These are phyloP conservation scores for Rhadina sibilatrix DNA, from an alignment of 2,113 vertebrate genomes.

Conservation along the genomic window DNA sequence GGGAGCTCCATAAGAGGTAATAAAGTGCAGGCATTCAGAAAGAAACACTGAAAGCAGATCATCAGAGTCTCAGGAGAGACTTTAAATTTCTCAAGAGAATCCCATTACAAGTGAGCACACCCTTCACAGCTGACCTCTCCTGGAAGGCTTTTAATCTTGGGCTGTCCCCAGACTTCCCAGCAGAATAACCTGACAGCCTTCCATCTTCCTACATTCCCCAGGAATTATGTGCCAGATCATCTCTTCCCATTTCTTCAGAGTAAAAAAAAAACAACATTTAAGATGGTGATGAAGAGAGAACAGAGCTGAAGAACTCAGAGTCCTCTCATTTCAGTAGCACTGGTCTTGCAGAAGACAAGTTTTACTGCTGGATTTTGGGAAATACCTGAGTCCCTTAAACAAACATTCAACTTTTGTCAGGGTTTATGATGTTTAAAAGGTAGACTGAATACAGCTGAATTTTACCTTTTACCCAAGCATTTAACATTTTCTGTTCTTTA, in stretches of 20 bases:
- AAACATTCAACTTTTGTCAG: not conserved
- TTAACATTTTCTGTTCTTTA: not conserved
- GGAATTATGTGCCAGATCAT: not conserved
- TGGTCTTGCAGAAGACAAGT: not conserved
- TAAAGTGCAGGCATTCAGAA: not conserved
- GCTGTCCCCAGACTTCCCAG: not conserved
- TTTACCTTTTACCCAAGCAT: not conserved
- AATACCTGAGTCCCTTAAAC: not conserved
- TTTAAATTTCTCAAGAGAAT: not conserved
- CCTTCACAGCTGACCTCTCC: not conserved
- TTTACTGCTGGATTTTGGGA: not conserved
- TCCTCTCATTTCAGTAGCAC: not conserved
- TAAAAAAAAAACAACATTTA: not conserved
- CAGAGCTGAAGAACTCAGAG: not conserved
- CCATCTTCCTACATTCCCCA: not conserved
- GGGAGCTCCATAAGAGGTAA: slow-evolving; percentile 11
- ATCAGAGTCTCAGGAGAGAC: not conserved
- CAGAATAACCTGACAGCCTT: not conserved
- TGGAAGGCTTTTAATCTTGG: not conserved
- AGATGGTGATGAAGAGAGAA: not conserved
- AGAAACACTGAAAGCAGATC: not conserved
- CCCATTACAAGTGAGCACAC: not conserved
- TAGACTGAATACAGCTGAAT: not conserved
- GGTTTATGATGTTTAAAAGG: not conserved
- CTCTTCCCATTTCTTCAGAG: not conserved